A percentile compares a stretch with the other conserved stretches of the same genome.
phyloP scores from a whole-genome alignment of 2,888 invertebrate genomes.

The Microdon myrmicae region DNA sequence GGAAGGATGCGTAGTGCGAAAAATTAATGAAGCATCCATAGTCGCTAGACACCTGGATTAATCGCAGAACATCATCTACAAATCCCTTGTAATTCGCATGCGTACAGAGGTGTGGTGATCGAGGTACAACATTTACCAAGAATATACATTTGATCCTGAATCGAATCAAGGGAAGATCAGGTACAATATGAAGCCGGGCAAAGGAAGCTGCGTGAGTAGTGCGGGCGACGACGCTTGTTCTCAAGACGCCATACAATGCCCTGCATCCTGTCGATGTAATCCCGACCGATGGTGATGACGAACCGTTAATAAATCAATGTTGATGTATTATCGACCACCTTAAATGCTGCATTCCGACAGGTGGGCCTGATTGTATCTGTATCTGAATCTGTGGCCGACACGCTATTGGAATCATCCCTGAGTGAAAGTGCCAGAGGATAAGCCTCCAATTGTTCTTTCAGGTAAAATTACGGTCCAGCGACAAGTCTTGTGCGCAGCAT shows the following conservation, averaged over 20 bases:
- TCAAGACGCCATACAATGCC: slow-evolving; percentile 25
- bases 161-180: slow-evolving; percentile 5
- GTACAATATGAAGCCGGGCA: slow-evolving; percentile 1
- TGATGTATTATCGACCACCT: slow-evolving; percentile 52
- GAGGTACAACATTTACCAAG: not conserved
- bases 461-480: slow-evolving; percentile 35
- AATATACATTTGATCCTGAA: slow-evolving; percentile 5
- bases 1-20: slow-evolving; percentile 6
- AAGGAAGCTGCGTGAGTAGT: too few relatives aligned
- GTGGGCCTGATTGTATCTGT: too few relatives aligned
- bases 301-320: slow-evolving; percentile 48
- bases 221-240: slow-evolving; percentile 1
- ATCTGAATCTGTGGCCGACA: too few relatives aligned
- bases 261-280: slow-evolving; percentile 15
- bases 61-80: slow-evolving; percentile 40
- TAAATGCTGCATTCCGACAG: slow-evolving; percentile 43
- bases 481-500: slow-evolving; percentile 40
- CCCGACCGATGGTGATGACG: slow-evolving; percentile 35
- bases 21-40: slow-evolving; percentile 39
- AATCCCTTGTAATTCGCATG: slow-evolving; percentile 35
- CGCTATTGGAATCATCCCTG: too few relatives aligned
- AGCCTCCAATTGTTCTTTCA: slow-evolving; percentile 29
- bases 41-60: slow-evolving; percentile 45
- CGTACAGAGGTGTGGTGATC: slow-evolving; percentile 26
- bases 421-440: slow-evolving; percentile 49